Base-by-base conservation (phyloP, 1,140 invertebrate genomes). In the Cyrtorhinus lividipennis region DNA sequence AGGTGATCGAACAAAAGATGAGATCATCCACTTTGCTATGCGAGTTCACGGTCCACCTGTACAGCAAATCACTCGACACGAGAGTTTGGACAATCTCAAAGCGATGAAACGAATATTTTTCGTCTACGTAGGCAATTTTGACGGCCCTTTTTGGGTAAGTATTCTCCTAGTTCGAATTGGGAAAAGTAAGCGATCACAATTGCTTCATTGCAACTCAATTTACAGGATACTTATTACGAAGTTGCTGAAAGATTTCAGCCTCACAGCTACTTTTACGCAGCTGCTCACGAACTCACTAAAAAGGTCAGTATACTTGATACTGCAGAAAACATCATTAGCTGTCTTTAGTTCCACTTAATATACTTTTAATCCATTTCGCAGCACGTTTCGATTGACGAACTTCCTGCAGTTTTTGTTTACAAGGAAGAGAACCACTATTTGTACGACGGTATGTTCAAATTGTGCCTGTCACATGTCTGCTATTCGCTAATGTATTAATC, bases 21-120 rank as follows among this genome's bases (percentile, higher is more conserved):
- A 95, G 66, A 88, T 99, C 67, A 81, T 98, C 0, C 88, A 93
- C 69, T 99, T 97, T 83, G 92, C 91, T 10, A 73, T 86, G 62
- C 80, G 93, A 71, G 87, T 97, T 79, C 83, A 84, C 65, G 90
- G 92, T 46, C 90, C 92, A 15, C 82, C 90, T 2, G 84, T 96
- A 1, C 84, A 90, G 70, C 79, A 83, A 68, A 78, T 95, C 18
- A 85, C 83, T 20, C 83, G 82, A 72, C 76, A 82, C 18, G 83
- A 90, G 66, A 90, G 87, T 69, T 81, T 93, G 64, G 81, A 85
- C 56, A 82, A 81, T 67, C 77, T 88, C 1, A 87, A 87, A 72
- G 81, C 80, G 66, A 77, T 81, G 22, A 86, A 87, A 69, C 79
- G 83, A 57, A 79, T 93, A 30, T 93, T 95, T 74, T 96, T 96